Base-by-base conservation (phyloP, 2,797 vertebrate species). In the Australoheros facetus region DNA sequence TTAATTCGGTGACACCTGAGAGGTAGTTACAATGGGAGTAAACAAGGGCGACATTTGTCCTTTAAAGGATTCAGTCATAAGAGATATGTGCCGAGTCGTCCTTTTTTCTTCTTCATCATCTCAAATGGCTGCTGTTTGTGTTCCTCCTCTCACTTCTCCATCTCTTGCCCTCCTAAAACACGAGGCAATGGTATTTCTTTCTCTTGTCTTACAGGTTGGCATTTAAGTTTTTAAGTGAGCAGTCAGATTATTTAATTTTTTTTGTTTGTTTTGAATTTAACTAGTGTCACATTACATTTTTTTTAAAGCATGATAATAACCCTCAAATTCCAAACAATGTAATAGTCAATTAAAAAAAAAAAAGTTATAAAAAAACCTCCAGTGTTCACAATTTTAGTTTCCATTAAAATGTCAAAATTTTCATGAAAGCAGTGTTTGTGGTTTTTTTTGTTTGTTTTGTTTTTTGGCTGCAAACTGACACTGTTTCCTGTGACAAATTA, bases 371-470 rank as follows among this genome's bases (percentile, higher is more conserved):
- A 3, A 17, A 37, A 0, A 78, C 80, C 83, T 91, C 85, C 88
- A 85, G 89, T 94, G 93, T 95, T 94, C 93, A 94, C 91, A 92
- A 89, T 92, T 95, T 94, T 94, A 93, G 93, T 95, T 93, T 94
- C 85, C 92, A 95, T 95, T 96, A 95, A 95, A 96, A 91, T 94
- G 91, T 93, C 89, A 89, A 30, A 86, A 92, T 93, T 94, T 95
- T 92, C 89, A 93, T 93, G 82, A 93, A 80, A 71, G 62, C 14
- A 3, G 79, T 83, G 80, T 80, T 80, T 58, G 58, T 80, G 42
- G 75, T 8, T 64, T 74, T 26, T 62, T 72, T 70, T 42, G 23
- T n/a, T 21, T 37, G 30, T 77, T 10, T 58, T 74, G 19, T 62
- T 72, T 73, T 53, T 42, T 21, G 10, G 28, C 28, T 53, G 28